Evolutionary conservation across 2,113 vertebrate species (phyloP), one percentile per base, ranked within the genome.

Genomic region (Microcebus murinus): DNA sequence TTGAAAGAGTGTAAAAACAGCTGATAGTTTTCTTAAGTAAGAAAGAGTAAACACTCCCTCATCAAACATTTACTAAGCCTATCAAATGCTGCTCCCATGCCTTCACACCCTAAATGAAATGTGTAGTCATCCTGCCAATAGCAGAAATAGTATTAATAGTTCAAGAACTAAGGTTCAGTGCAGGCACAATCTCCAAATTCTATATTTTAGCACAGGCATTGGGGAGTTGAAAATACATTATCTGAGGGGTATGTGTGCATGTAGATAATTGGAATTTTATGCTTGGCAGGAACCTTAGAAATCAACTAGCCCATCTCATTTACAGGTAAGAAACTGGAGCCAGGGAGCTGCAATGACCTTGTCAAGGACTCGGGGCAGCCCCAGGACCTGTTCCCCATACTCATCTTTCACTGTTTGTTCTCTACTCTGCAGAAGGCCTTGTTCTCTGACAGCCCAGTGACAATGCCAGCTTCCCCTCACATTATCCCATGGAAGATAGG

Each of bases 1-100:
- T 74, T n/a, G 65, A 91, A 79, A 96, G 70, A 74, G 25, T 94
- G 25, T 90, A 36, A 89, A 95, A 93, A 93, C 74, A 92, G 39
- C 29, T 89, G 74, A 88, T 34, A 23, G 68, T 93, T 97, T 92
- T 96, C 93, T 91, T 77, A 52, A 6, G 45, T 57, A 90, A 86
- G 71, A 29, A 82, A 91, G 55, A 92, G 2, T 95, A 94, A 94
- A 88, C 79, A 73, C 61, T 73, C 82, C 55, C 39, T 89, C 74
- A 68, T 82, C 45, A 79, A 84, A 89, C 39, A 42, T 91, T 79
- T 63, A 27, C n/a, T 20, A 86, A 90, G 67, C 74, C 65, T 84
- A 31, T 67, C 91, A 81, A 59, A 74, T 96, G 77, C 23, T 61
- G 71, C 4, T 65, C 7, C 31, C 71, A 74, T 74, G 20, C 25